Evolutionary conservation across 2,888 invertebrate species (phyloP), one percentile per base, ranked within the genome.

Genomic region (Leptothorax acervorum): DNA sequence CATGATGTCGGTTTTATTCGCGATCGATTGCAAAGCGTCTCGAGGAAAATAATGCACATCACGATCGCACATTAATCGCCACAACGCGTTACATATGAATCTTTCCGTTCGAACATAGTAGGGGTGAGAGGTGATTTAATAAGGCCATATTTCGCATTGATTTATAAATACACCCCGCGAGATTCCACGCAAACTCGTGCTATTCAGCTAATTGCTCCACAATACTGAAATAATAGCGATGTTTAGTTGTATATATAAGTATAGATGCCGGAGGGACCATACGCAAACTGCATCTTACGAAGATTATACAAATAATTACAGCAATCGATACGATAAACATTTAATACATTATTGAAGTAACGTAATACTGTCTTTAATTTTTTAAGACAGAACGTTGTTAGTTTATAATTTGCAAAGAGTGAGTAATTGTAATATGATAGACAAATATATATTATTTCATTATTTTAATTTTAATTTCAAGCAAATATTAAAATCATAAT

Each of bases 91-190:
- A 84, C 76, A 84, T 85, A 81, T 75, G 87, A 57, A 81, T 73
- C 48, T 83, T 71, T 78, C 55, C 53, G 81, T 35, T 35, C 3
- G 45, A 42, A 60, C 62, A 18, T 57, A 82, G 84, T 83, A 84
- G 87, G 86, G 86, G 87, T 90, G 91, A 86, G 84, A 86, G 88
- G 87, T 88, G 90, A 92, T 92, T 92, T 92, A 92, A 92, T 91
- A 92, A 90, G 88, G 86, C 91, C 79, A 91, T 92, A 92, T 91
- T 92, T 92, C 83, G 90, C 82, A 85, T 88, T 86, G 89, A 91
- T 91, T 92, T 92, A 92, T 92, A 92, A 92, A 92, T 92, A 92
- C 89, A 89, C 88, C 87, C 87, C 86, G 85, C 75, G 85, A 81
- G 78, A 66, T 78, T 78, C 76, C 28, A 23, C 18, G 39, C 39